Conservation (phyloP, 1,140 invertebrate species). For the Batillaria attramentaria region DNA sequence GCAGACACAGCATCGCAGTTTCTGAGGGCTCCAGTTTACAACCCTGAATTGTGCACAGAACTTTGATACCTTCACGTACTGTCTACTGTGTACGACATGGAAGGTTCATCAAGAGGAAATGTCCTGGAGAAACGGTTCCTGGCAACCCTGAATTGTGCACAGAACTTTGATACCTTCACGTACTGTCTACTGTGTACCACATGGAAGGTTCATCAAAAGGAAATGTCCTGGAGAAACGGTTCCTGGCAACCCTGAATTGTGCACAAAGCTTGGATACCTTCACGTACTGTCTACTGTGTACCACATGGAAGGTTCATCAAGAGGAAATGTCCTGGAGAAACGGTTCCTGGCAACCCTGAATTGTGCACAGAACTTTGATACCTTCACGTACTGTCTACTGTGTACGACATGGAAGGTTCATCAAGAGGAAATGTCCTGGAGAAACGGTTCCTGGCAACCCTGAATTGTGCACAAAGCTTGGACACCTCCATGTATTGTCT, state of each 20-base stretch:
- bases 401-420: not conserved
- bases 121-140: not conserved
- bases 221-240: not conserved
- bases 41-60: constrained; percentile 37
- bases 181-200: not conserved
- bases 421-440: not conserved
- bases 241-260: constrained; percentile 34
- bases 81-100: not conserved
- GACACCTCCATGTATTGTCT: no score
- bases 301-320: not conserved
- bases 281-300: not conserved
- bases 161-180: constrained; percentile 30
- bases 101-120: not conserved
- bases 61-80: constrained; percentile 27
- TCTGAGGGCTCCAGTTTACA: constrained; percentile 26
- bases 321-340: not conserved
- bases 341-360: constrained; percentile 27
- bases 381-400: not conserved
- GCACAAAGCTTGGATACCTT: constrained; percentile 33
- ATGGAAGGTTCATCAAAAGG: not conserved
- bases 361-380: constrained; percentile 40
- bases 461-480: no score
- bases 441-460: no score
- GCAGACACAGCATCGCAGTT: constrained; percentile 28
- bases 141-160: constrained; percentile 37